phyloP scores from a whole-genome alignment of 1,140 invertebrate species.

The Drosophila sproati region DNA sequence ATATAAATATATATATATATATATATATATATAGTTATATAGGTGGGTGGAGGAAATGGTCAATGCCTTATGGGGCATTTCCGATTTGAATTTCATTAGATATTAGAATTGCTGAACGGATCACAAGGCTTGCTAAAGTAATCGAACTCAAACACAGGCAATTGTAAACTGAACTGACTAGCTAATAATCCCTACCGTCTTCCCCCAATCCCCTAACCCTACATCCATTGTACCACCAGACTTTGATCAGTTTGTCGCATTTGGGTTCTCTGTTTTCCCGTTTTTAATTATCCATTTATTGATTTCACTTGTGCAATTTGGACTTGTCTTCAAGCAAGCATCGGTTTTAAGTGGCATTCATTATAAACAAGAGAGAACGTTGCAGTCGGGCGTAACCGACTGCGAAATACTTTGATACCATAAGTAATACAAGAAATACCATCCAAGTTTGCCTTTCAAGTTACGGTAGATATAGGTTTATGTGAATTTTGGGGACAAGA shows the following conservation, averaged over 20 bases:
- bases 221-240: background rate
- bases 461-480: no score
- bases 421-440: no score
- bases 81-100: constrained; percentile 43
- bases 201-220: background rate
- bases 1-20: background rate
- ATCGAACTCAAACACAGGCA: background rate
- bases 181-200: constrained; percentile 5
- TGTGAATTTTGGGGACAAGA: no score
- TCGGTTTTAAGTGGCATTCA: no score
- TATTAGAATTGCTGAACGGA: constrained; percentile 25
- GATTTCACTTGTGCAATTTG: background rate
- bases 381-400: no score
- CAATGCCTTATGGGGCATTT: constrained; percentile 33
- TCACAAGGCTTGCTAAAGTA: background rate
- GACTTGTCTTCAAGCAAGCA: background rate
- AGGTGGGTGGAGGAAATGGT: constrained; percentile 31
- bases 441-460: no score
- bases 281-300: background rate
- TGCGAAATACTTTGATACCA: no score
- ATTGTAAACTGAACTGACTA: constrained; percentile 10
- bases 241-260: background rate
- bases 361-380: no score
- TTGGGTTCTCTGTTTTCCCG: background rate
- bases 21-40: background rate